Evolutionary conservation across 2,888 invertebrate species (phyloP), one percentile per base, ranked within the genome.

Genomic region (Orthonychiurus folsomi): DNA sequence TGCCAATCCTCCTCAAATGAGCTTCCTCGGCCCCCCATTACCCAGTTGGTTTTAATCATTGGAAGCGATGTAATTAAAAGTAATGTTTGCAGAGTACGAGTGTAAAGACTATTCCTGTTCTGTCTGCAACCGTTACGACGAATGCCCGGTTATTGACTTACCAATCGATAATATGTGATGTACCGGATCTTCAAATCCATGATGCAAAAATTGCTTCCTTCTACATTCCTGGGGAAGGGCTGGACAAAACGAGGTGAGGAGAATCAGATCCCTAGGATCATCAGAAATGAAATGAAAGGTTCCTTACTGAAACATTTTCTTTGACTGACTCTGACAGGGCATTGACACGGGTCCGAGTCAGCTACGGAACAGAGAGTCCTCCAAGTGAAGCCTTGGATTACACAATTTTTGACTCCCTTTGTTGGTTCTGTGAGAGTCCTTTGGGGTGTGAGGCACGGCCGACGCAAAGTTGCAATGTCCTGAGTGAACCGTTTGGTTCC

Each of bases 201-300:
- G 73, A 73, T 58, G 69, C 73, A 20, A 73, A 73, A 66, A 70
- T 73, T 9, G 66, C 73, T 0, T 67, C 69, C 12, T 73, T 73
- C 60, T 73, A 73, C 48, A 73, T 73, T 50, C 73, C 73, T 50
- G 73, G 73, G 2, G 73, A 73, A 63, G 73, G 73, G 2, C 59
- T 73, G 18, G 73, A 73, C 28, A 73, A 73, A 61, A 73, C 73
- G 21, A 66, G 69, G 72, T 72, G 63, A 37, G 50, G 23, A 20
- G n/a, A n/a, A n/a, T 12, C 20, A 5, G 28, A 18, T 23, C 12
- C 9, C 24, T 9, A 58, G 27, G 23, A 23, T 27, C 26, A 2
- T 59, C 27, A 20, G n/a, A 20, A 18, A 20, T 37, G 18, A 27
- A 28, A 3, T 37, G 5, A 53, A 53, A 18, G 53, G 9, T 20